Conservation (phyloP, 2,888 invertebrate genomes). For the Agrypnus murinus region DNA sequence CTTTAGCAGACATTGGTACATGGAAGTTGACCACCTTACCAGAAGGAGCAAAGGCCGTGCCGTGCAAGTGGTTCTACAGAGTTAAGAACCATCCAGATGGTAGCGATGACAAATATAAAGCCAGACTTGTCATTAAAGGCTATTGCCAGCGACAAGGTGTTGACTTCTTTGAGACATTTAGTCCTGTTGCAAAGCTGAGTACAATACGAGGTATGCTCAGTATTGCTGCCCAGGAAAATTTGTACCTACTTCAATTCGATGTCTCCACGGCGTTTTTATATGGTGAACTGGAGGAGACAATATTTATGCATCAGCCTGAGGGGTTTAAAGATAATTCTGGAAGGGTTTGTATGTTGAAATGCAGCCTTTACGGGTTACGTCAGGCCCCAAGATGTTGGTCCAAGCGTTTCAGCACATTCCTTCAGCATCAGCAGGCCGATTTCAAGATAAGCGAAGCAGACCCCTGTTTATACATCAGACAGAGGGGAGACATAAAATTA, state of each 20-base stretch:
- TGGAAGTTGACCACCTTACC: conserved; percentile 58
- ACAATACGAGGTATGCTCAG: conserved; percentile 57
- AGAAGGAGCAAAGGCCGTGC: conserved; percentile 55
- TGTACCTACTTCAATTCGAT: conserved; percentile 60
- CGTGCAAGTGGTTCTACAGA: conserved; percentile 60
- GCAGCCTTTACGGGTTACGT: conserved; percentile 58
- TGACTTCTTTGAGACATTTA: conserved; percentile 60
- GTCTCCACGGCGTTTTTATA: conserved; percentile 58
- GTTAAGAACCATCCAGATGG: conserved; percentile 60
- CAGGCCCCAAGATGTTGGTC: conserved; percentile 64
- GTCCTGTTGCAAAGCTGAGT: conserved; percentile 58
- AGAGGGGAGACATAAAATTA: conserved; percentile 46
- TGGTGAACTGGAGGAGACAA: conserved; percentile 49
- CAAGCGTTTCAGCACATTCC: conserved; percentile 56
- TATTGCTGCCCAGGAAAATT: conserved; percentile 57
- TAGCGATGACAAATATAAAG: conserved; percentile 58
- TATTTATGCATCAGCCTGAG: conserved; percentile 54
- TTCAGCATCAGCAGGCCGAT: conserved; percentile 49
- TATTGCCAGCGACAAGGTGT: conserved; percentile 57
- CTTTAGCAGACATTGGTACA: conserved; percentile 60
- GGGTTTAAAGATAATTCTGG: conserved; percentile 41
- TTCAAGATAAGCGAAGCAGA: conserved; percentile 53
- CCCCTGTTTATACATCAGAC: conserved; percentile 57
- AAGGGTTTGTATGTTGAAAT: not conserved
- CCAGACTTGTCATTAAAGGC: conserved; percentile 60